A percentile compares a stretch with the other conserved stretches of the same genome.
Evolutionary conservation across 2,888 invertebrate genomes (phyloP).

Genomic region (Amiota mariae): DNA sequence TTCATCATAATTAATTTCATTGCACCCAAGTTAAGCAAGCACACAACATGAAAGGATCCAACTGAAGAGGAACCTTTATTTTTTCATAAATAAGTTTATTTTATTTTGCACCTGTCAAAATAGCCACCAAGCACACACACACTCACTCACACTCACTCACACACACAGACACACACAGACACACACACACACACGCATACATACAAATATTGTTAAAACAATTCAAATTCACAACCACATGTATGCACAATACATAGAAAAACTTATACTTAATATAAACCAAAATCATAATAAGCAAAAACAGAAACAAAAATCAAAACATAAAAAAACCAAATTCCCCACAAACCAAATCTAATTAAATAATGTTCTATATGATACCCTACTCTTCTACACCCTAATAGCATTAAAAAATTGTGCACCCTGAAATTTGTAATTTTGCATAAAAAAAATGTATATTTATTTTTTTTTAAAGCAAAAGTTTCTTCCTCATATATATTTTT

Average conservation of each 20-base stretch:
- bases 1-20: slow-evolving; percentile 5
- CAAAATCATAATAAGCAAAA: too few species aligned
- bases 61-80: too few species aligned
- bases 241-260: too few species aligned
- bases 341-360: neutral
- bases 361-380: neutral
- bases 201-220: too few species aligned
- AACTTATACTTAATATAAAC: too few species aligned
- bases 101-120: neutral
- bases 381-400: slow-evolving; percentile 7
- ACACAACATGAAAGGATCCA: neutral
- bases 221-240: slow-evolving; percentile 14
- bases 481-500: slow-evolving; percentile 25
- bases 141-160: neutral
- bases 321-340: neutral
- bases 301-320: neutral
- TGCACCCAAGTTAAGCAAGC: neutral
- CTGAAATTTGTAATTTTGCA: slow-evolving; percentile 54
- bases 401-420: slow-evolving; percentile 26
- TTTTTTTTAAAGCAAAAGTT: slow-evolving; percentile 33
- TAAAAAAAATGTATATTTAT: slow-evolving; percentile 35
- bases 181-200: neutral
- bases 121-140: neutral
- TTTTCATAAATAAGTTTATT: too few species aligned
- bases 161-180: neutral